Base-by-base conservation (phyloP, 2,888 invertebrate genomes). In the Nasonia oneida region DNA sequence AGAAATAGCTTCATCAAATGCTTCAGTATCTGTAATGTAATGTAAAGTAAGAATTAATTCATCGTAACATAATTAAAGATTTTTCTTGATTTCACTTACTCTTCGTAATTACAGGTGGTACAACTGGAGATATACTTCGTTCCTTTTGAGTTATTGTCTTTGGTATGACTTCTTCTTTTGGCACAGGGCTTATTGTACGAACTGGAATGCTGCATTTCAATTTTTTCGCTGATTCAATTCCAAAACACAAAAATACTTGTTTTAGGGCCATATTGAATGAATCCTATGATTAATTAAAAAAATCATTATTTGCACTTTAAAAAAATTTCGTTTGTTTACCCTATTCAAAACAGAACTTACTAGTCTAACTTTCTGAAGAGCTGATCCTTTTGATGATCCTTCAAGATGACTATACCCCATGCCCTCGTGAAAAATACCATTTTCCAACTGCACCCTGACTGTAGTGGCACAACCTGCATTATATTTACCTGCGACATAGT, bases 351-450 rank as follows among this genome's bases (percentile, higher is more conserved):
- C 18, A 37, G 10, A 50, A 79, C 64, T 78, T 79, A 89, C 89
- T 18, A 81, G 50, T 88, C 88, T 87, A 1, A 87, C 87, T 84
- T 79, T 88, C 61, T 87, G 87, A 73, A 89, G 82, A 64, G 88
- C 85, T 37, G 88, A 81, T 82, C 88, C 88, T 82, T 89, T 89
- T 39, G 85, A 79, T 18, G 87, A 80, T 1, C 85, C 88, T 50
- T 88, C 87, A 0, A 71, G 37, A 78, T 50, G 47, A 50, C 83
- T 83, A 61, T 88, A 89, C 10, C 88, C 88, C 18, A 88, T 39
- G n/a, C 80, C 86, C 87, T 89, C 89, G 70, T 89, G 89, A 79
- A 87, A 87, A 15, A 67, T 85, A 39, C 89, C 89, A 86, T 88
- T 77, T 14, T 71, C 73, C 3, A 89, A 75, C 76, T 88, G 87